Base-by-base conservation (phyloP, 2,888 invertebrate species). In the Eupithecia pulchellata region DNA sequence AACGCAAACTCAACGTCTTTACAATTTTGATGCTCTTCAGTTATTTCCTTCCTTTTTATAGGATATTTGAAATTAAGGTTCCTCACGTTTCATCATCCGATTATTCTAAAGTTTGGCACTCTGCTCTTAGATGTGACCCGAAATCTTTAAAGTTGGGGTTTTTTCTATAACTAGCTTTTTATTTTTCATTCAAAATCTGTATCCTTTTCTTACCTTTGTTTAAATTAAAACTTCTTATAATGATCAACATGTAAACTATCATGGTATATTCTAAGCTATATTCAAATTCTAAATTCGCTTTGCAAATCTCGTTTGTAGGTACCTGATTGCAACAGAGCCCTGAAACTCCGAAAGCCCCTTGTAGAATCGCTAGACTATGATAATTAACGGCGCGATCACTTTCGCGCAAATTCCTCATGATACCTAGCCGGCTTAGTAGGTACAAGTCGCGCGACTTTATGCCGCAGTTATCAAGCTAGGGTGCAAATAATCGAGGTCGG, bases 321-420 rank as follows among this genome's bases (percentile, higher is more conserved):
- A 60, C 30, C 32, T 60, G 58, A 60, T 57, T n/a, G 32, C 58
- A 60, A 60, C 30, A 69, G 71, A 63, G 70, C 69, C 64, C 58
- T 61, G 73, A 72, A 75, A 72, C 70, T 69, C 69, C 75, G 75
- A 77, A 69, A 78, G 74, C 79, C 89, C 83, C 91, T 91, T 81
- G 79, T 84, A 83, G 82, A 83, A 84, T 87, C 91, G 88, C 87
- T 86, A 91, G 91, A 92, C 92, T 91, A 90, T 86, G 82, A 90
- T 91, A 92, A 92, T 92, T 91, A 90, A 86, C 86, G 87, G 84
- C 81, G 78, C 80, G 83, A 86, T 87, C 80, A 84, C 81, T 52
- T 84, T 84, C 83, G 32, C 77, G 80, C 36, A 55, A 66, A 62
- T 66, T 62, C 69, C 52, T 39, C 57, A 13, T 58, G 32, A 57